Base-by-base conservation (phyloP, 2,888 invertebrate species). In the Eilema depressum region DNA sequence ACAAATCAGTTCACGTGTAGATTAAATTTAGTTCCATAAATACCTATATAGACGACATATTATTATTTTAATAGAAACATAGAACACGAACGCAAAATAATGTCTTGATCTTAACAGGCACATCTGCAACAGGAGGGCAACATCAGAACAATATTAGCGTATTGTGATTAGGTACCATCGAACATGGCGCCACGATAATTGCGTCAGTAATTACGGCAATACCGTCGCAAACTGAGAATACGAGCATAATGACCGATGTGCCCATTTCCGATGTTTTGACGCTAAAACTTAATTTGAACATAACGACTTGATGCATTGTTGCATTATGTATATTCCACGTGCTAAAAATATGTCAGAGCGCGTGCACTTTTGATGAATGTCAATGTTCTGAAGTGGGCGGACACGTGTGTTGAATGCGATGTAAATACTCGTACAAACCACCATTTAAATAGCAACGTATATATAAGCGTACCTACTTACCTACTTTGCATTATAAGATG, bases 321-420 rank as follows among this genome's bases (percentile, higher is more conserved):
- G 56, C 59, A 71, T 66, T 28, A 61, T 11, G 3, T 26, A 60
- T 17, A 70, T 59, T 33, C n/a, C 63, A 71, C 63, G 68, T 68
- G 69, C 61, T 23, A 66, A 37, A 72, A 69, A 25, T 63, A 64
- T 47, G 20, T 65, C 20, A 63, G 26, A 28, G 53, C 47, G n/a
- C 53, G 41, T n/a, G n/a, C n/a, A 20, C 20, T 71, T 74, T 63
- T 79, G 70, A 17, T 61, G 60, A 71, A 68, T 69, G 63, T 72
- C 33, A 26, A 56, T 11, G 33, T 12, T 25, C 8, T 61, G 63
- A 47, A 63, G 73, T 79, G 69, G 82, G 77, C 53, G 74, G 66
- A 41, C 80, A 73, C 70, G 77, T 77, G 75, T 68, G 72, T n/a
- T 62, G 28, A 59, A 70, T 68, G 67, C 47, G 57, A 62, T 68